Conservation (phyloP, 2,797 vertebrate genomes). For the Smutsia temminckii region DNA sequence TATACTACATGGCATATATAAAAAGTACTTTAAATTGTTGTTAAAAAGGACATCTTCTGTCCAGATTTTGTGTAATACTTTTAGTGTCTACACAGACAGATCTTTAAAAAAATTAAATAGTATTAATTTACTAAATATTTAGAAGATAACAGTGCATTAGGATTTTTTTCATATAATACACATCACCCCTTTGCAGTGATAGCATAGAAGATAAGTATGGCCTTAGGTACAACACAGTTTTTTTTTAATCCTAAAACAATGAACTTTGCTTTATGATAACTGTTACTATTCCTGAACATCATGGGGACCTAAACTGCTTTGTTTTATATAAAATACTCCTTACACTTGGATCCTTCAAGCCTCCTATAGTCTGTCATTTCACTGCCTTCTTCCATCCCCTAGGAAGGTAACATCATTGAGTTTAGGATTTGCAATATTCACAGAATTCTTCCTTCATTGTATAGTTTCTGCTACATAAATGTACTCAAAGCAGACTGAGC, state of each 20-base stretch:
- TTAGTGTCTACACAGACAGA: conserved; percentile 94
- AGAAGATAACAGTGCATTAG: conserved; percentile 95
- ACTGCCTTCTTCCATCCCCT: conserved; percentile 63
- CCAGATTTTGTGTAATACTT: conserved; percentile 88
- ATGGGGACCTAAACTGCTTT: conserved; percentile 82
- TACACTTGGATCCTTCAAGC: conserved; percentile 81
- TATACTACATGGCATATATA: conserved; percentile 88
- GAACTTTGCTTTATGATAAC: conserved; percentile 82
- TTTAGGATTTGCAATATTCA: conserved; percentile 79
- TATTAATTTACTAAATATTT: conserved; percentile 95
- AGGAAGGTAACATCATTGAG: conserved; percentile 77
- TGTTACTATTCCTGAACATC: conserved; percentile 85
- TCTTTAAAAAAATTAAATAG: conserved; percentile 93
- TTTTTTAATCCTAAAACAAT: conserved; percentile 81
- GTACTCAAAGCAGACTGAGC: conserved; percentile 56
- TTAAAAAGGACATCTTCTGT: conserved; percentile 88
- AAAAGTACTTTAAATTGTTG: conserved; percentile 87
- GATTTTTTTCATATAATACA: conserved; percentile 89
- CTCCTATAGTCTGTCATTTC: conserved; percentile 61
- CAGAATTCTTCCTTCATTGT: conserved; percentile 81
- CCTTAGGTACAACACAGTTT: conserved; percentile 90
- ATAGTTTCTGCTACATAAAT: conserved; percentile 78
- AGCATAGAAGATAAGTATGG: conserved; percentile 88
- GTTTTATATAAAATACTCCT: conserved; percentile 83
- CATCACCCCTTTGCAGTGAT: conserved; percentile 84